Evolutionary conservation across 2,888 invertebrate species (phyloP).

Genomic region (Tenthredo mesomela): DNA sequence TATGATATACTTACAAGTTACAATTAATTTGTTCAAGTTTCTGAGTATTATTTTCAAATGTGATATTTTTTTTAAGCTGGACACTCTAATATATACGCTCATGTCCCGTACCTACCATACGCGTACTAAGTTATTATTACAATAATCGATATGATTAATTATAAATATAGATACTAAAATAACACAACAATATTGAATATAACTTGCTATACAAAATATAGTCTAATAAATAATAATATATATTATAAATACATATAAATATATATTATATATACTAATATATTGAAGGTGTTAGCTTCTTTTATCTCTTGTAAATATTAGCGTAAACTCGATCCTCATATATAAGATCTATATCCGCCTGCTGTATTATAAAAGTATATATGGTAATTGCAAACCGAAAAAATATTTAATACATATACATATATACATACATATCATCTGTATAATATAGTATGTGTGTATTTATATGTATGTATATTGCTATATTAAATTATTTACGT

Average conservation of each 20-base stretch:
- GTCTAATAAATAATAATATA: conserved; percentile 51
- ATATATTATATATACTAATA: conserved; percentile 47
- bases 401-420: conserved; percentile 58
- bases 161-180: conserved; percentile 36
- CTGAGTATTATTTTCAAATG: conserved; percentile 46
- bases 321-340: conserved; percentile 53
- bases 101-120: conserved; percentile 41
- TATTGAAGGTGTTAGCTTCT: conserved; percentile 63
- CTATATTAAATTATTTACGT: conserved; percentile 47
- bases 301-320: conserved; percentile 69
- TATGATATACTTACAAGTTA: neutral
- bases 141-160: conserved; percentile 29
- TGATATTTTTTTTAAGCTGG: conserved; percentile 45
- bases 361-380: conserved; percentile 60
- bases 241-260: conserved; percentile 52
- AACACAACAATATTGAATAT: conserved; percentile 42
- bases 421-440: conserved; percentile 59
- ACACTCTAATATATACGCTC: conserved; percentile 40
- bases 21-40: conserved; percentile 24
- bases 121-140: conserved; percentile 39
- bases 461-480: conserved; percentile 75
- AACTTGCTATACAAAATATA: conserved; percentile 46
- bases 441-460: conserved; percentile 65
- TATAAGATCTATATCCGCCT: conserved; percentile 56
- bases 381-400: conserved; percentile 56